Evolutionary conservation across 2,113 vertebrate genomes (phyloP).

Genomic region (Calidris pugnax): DNA sequence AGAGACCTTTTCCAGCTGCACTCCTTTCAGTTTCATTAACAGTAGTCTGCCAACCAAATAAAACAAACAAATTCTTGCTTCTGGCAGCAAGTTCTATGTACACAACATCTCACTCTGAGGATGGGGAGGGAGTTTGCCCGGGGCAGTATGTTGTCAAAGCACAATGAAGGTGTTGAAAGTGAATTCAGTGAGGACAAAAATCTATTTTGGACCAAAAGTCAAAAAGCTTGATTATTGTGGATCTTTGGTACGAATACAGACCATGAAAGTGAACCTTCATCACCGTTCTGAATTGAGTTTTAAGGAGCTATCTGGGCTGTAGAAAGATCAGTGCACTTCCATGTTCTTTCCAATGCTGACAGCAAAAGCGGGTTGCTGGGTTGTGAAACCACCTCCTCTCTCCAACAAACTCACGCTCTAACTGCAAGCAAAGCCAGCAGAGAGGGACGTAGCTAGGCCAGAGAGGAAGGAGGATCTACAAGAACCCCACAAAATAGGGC

Average conservation of each 20-base stretch:
- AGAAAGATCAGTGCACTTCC: background rate
- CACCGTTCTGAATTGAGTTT: background rate
- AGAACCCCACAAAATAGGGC: background rate
- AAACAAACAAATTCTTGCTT: background rate
- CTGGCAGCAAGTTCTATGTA: background rate
- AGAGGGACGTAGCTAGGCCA: background rate
- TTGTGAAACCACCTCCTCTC: background rate
- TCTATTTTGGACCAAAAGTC: background rate
- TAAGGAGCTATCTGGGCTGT: background rate
- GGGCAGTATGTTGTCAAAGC: background rate
- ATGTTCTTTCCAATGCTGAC: background rate
- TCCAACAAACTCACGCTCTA: background rate
- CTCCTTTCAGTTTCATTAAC: background rate
- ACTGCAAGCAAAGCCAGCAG: background rate
- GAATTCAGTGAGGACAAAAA: background rate
- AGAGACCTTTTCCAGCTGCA: background rate
- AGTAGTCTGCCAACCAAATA: background rate
- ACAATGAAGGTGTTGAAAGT: background rate
- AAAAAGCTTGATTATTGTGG: background rate
- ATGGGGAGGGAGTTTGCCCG: background rate
- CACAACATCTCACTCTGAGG: background rate
- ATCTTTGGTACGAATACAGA: background rate
- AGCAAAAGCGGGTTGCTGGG: background rate
- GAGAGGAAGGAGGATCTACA: background rate
- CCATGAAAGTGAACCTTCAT: background rate